Evolutionary conservation across 2,888 invertebrate species (phyloP).

Genomic region (Drosophila merina): DNA sequence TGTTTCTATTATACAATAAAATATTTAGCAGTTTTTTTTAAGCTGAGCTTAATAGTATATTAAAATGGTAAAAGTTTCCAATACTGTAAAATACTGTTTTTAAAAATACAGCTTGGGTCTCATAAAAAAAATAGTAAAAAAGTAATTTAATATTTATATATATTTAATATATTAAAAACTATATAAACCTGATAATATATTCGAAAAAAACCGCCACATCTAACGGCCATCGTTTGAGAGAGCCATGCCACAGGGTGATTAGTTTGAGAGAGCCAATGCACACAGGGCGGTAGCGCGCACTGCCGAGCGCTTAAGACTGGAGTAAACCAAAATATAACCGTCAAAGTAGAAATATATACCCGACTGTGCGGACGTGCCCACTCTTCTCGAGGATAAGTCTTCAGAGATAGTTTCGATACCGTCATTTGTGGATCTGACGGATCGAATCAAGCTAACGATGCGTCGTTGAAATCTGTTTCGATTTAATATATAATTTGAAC

Average conservation of each 20-base stretch:
- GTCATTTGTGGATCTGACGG: not conserved
- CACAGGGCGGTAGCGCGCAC: not conserved
- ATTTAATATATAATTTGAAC: not conserved
- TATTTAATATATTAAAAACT: too few species aligned
- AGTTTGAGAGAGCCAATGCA: not conserved
- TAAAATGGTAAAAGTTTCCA: too few species aligned
- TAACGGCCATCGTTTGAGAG: not conserved
- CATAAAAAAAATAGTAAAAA: too few species aligned
- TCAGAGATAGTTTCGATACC: slow-evolving; percentile 1
- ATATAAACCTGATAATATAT: too few species aligned
- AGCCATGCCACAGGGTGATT: not conserved
- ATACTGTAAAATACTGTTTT: too few species aligned
- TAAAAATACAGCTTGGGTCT: too few species aligned
- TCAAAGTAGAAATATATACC: not conserved
- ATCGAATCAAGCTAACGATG: not conserved
- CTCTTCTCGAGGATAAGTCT: not conserved
- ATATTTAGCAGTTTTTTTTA: too few species aligned
- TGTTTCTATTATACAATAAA: too few species aligned
- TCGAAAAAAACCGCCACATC: not conserved
- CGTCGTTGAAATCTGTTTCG: not conserved
- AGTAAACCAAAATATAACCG: slow-evolving; percentile 1
- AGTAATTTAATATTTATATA: too few species aligned
- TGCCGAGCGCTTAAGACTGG: not conserved
- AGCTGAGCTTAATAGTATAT: too few species aligned
- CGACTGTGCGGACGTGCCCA: slow-evolving; percentile 1